A percentile compares a stretch with the other conserved stretches of the same genome.
Conservation (phyloP, 2,113 vertebrate genomes). For the Perognathus longimembris region DNA sequence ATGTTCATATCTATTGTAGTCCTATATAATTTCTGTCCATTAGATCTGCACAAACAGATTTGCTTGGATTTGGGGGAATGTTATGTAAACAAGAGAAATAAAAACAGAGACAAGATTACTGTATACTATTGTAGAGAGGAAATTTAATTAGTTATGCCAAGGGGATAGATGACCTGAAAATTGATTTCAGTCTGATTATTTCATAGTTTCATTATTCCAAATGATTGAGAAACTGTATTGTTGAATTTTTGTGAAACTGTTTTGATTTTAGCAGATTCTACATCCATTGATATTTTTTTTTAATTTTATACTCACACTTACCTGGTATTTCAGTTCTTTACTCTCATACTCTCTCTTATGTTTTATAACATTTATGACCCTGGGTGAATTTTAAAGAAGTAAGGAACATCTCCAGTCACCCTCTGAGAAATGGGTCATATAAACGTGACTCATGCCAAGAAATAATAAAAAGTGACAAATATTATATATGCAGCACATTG, state of each 20-base stretch:
- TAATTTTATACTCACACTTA: conserved; percentile 17
- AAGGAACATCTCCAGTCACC: neutral
- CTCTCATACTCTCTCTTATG: neutral
- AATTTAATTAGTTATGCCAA: neutral
- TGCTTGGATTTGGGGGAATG: neutral
- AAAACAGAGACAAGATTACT: neutral
- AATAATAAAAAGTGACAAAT: conserved; percentile 15
- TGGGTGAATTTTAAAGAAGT: neutral
- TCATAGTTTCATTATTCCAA: conserved; percentile 30
- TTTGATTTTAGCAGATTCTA: neutral
- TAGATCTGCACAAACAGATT: neutral
- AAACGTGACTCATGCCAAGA: conserved; percentile 1
- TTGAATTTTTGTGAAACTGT: neutral
- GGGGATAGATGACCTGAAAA: neutral
- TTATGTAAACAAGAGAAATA: neutral
- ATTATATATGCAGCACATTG: conserved; percentile 10
- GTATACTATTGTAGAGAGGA: neutral
- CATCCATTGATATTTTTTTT: neutral
- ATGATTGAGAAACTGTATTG: neutral
- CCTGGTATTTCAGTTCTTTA: neutral
- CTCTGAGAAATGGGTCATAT: neutral
- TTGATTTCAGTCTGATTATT: neutral
- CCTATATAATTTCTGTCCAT: neutral
- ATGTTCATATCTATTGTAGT: neutral
- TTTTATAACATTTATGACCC: neutral